Evolutionary conservation across 1,140 invertebrate species (phyloP), one percentile per base, ranked within the genome.

Genomic region (Drosophila setifemur): DNA sequence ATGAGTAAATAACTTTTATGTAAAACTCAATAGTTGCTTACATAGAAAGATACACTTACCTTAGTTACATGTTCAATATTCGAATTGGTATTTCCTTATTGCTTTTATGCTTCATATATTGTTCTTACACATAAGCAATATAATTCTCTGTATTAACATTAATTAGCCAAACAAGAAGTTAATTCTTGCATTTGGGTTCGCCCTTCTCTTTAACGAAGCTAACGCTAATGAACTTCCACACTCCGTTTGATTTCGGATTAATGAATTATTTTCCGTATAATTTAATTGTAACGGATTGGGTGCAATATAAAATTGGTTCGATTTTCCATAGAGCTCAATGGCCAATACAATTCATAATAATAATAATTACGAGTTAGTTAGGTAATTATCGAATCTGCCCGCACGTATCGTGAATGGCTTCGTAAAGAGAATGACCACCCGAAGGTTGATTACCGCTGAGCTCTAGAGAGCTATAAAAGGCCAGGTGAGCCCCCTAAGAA

Each of bases 401-500:
- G 54, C 75, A 72, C 75, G 55, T 37, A 28, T 69, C 53, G 76
- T 81, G 76, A 81, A 81, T 63, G 76, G 76, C 39, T 48, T 37
- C 29, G 40, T 69, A 69, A 67, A 69, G 49, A 67, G 58, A 48
- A 55, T 31, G 69, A 78, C 75, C 63, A 33, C 33, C 55, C 63
- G 52, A 35, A 55, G 69, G 57, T 58, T 49, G 54, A 16, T 23
- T 58, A 18, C 52, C 23, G 12, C 40, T 29, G 16, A 47, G 18
- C 26, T 28, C 43, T 43, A 6, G 16, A 29, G 29, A 23, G 63
- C 53, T 83, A 83, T 83, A 83, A 66, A 78, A 52, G 40, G 3
- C 14, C 11, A 14, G 21, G 69, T 37, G 33, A 26, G 35, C 40
- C 37, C 49, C 28, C 29, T 53, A 50, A 83, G 79, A 83, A 70